phyloP scores from a whole-genome alignment of 2,797 vertebrate species.

The Glyptemys insculpta region DNA sequence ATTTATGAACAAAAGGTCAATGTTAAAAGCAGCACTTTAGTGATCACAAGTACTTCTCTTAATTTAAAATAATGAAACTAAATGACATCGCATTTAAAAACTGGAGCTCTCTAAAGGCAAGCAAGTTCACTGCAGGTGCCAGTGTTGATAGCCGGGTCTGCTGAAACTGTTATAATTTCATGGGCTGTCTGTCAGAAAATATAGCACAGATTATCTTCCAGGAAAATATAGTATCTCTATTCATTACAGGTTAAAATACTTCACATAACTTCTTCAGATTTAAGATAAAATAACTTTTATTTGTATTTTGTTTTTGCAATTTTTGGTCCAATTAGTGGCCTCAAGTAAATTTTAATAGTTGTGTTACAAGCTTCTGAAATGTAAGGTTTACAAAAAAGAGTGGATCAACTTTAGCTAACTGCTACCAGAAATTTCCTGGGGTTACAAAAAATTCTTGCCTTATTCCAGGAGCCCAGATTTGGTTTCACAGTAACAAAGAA shows the following conservation, averaged over 20 bases:
- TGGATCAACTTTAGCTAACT: background rate
- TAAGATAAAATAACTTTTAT: background rate
- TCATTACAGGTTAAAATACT: background rate
- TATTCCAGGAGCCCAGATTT: background rate
- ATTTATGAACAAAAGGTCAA: background rate
- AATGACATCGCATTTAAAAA: background rate
- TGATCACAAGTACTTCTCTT: background rate
- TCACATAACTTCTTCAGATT: background rate
- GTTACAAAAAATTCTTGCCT: background rate
- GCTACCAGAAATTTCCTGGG: background rate
- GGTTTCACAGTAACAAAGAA: background rate
- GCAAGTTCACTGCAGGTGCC: background rate
- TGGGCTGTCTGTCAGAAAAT: background rate
- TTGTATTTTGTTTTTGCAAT: background rate
- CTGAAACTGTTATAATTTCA: background rate
- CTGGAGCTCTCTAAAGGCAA: background rate
- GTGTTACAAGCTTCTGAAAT: background rate
- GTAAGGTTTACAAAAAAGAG: background rate
- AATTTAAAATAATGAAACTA: background rate
- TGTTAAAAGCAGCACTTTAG: background rate
- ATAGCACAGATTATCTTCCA: background rate
- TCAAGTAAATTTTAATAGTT: background rate
- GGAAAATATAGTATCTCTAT: background rate
- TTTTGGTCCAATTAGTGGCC: background rate
- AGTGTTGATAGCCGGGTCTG: background rate